Conservation (phyloP, 1,140 invertebrate species). For the Cydia pomonella region DNA sequence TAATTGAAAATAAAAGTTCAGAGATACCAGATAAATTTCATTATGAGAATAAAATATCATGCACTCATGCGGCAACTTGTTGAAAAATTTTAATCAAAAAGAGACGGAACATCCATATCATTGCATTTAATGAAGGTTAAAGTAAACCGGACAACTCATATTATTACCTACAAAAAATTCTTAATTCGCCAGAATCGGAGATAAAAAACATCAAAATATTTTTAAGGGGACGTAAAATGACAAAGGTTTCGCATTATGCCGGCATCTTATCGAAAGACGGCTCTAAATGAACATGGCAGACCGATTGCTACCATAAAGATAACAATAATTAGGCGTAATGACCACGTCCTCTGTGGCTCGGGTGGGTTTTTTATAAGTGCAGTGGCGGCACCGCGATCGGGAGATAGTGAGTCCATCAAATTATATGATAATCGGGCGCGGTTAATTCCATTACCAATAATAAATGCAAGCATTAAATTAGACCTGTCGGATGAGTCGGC, state of each 20-base stretch:
- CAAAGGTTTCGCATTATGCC: constrained; percentile 65
- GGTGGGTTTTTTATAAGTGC: constrained; percentile 58
- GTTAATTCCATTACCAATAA: constrained; percentile 80
- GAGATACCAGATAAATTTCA: constrained; percentile 41
- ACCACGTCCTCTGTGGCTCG: constrained; percentile 57
- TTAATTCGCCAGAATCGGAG: constrained; percentile 52
- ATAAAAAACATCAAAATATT: constrained; percentile 45
- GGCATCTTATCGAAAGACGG: constrained; percentile 59
- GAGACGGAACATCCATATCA: constrained; percentile 64
- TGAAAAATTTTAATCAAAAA: constrained; percentile 55
- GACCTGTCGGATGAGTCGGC: constrained; percentile 75
- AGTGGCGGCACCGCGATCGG: constrained; percentile 63
- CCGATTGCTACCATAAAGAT: constrained; percentile 76
- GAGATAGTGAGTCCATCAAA: constrained; percentile 78
- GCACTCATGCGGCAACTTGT: constrained; percentile 36
- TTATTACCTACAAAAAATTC: constrained; percentile 62
- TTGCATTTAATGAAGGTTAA: constrained; percentile 73
- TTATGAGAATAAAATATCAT: constrained; percentile 38
- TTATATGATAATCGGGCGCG: constrained; percentile 77
- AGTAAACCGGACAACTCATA: constrained; percentile 52
- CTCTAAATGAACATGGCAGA: constrained; percentile 64
- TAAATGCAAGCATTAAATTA: constrained; percentile 80
- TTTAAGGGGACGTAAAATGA: constrained; percentile 63
- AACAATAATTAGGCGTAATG: constrained; percentile 79
- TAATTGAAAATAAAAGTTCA: constrained; percentile 21